Evolutionary conservation across 2,797 vertebrate genomes (phyloP).

Genomic region (Cirrhinus molitorella): DNA sequence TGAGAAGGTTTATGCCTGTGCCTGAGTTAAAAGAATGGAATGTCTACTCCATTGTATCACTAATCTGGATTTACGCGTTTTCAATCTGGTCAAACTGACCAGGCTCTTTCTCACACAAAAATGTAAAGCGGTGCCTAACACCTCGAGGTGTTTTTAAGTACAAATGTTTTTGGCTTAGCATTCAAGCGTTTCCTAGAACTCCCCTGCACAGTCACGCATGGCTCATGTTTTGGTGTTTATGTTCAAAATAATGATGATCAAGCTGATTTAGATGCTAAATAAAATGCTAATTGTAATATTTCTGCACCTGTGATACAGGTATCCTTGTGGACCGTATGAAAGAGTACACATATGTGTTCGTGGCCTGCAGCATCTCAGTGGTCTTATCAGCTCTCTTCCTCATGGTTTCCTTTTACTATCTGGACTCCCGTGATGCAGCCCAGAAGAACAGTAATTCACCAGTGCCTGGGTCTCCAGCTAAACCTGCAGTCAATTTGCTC

Average conservation of each 20-base stretch:
- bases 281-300: neutral
- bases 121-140: conserved; percentile 44
- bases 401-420: conserved; percentile 81
- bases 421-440: conserved; percentile 71
- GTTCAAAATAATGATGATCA: neutral
- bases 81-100: conserved; percentile 21
- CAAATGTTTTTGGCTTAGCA: neutral
- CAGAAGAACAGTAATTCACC: conserved; percentile 22
- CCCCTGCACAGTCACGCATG: neutral
- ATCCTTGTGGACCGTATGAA: conserved; percentile 84
- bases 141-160: neutral
- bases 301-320: conserved; percentile 77
- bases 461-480: neutral
- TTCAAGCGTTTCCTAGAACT: neutral
- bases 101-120: conserved; percentile 34
- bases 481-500: conserved; percentile 18
- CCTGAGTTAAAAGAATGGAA: conserved; percentile 44
- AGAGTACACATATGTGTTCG: conserved; percentile 84
- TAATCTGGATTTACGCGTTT: neutral
- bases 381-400: conserved; percentile 87
- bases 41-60: conserved; percentile 37
- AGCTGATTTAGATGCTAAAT: neutral
- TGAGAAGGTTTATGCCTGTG: neutral
- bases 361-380: conserved; percentile 84
- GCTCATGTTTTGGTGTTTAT: neutral